These are phyloP conservation scores for Paedocypris sp. DNA, from an alignment of 2,113 vertebrate species.

Conservation along the genomic window DNA sequence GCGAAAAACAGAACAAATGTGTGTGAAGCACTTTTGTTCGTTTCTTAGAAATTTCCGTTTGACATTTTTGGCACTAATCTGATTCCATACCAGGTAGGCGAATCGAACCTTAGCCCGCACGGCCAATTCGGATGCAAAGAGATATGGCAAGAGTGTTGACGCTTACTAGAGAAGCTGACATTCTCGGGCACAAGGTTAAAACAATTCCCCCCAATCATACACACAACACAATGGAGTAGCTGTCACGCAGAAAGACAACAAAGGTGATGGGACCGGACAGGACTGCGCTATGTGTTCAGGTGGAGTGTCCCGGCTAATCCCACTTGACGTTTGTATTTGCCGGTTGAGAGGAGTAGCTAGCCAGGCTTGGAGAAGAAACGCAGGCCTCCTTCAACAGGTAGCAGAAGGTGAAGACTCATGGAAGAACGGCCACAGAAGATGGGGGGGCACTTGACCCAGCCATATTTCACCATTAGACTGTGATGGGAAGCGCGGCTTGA, in stretches of 20 bases:
- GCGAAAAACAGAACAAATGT: too few relatives aligned
- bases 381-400: slow-evolving; percentile 13
- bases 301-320: slow-evolving; percentile 32
- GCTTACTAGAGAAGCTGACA: slow-evolving; percentile 15
- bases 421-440: slow-evolving; percentile 20
- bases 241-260: slow-evolving; percentile 32
- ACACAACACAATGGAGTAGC: slow-evolving; percentile 33
- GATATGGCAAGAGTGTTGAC: slow-evolving; percentile 19
- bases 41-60: too few relatives aligned
- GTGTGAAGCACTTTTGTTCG: too few relatives aligned
- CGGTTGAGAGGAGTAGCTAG: slow-evolving; percentile 30
- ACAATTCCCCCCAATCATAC: slow-evolving; percentile 33
- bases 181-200: slow-evolving; percentile 26
- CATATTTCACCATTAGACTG: slow-evolving; percentile 11
- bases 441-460: slow-evolving; percentile 21
- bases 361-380: slow-evolving; percentile 31
- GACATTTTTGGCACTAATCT: too few relatives aligned
- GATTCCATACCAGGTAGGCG: too few relatives aligned
- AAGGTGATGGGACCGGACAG: slow-evolving; percentile 28
- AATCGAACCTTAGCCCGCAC: neutral
- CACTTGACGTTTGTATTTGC: slow-evolving; percentile 39
- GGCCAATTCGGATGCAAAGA: slow-evolving; percentile 4
- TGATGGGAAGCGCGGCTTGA: neutral
- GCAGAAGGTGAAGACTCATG: slow-evolving; percentile 30
- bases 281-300: slow-evolving; percentile 19